A percentile compares a stretch with the other conserved stretches of the same genome.
These are phyloP conservation scores for Holocentrus rufus DNA, from an alignment of 2,797 vertebrate genomes.

Conservation along the genomic window DNA sequence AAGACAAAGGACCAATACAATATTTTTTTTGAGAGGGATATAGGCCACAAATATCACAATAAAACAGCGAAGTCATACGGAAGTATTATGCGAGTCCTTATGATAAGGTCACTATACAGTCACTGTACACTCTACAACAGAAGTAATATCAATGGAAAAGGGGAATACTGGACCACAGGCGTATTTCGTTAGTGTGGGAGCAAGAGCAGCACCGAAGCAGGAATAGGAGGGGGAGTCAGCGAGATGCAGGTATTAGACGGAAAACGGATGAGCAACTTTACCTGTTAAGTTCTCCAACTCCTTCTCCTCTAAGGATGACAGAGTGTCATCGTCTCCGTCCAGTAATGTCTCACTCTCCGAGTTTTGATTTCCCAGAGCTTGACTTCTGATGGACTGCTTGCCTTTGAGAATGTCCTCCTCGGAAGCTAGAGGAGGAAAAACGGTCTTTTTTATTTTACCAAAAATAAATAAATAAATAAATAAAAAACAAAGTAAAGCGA, in stretches of 20 bases:
- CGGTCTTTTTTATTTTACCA: slow-evolving; percentile 30
- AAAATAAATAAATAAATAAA: no score
- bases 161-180: background rate
- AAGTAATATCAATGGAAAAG: background rate
- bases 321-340: slow-evolving; percentile 93
- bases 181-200: background rate
- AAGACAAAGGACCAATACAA: no score
- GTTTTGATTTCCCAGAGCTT: slow-evolving; percentile 92
- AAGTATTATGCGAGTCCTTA: background rate
- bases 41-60: background rate
- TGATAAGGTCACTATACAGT: background rate
- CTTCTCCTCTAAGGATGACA: slow-evolving; percentile 96
- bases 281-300: slow-evolving; percentile 95
- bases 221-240: slow-evolving; percentile 7
- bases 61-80: background rate
- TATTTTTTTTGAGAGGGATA: no score
- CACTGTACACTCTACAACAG: no score
- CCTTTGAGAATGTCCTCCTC: slow-evolving; percentile 95
- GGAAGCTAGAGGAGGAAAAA: slow-evolving; percentile 82
- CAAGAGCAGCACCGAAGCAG: background rate
- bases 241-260: background rate
- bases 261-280: slow-evolving; percentile 69
- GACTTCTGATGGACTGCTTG: slow-evolving; percentile 93
- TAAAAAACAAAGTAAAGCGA: slow-evolving; percentile 4
- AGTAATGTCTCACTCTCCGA: slow-evolving; percentile 89